Conservation (phyloP, 2,797 vertebrate species). For the Notamacropus eugenii region DNA sequence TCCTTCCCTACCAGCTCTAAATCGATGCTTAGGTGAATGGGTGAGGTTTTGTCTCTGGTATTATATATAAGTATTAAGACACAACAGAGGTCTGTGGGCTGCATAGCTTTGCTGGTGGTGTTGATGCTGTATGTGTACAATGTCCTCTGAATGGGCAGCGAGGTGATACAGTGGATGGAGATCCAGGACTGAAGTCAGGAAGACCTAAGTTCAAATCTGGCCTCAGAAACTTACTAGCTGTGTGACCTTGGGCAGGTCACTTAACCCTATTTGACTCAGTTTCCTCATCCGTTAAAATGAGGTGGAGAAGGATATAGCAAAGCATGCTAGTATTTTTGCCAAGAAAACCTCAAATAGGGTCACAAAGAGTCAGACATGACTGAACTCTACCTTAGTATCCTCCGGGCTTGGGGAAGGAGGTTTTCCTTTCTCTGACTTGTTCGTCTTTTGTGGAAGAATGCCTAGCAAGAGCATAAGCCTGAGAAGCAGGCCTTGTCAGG, state of each 20-base stretch:
- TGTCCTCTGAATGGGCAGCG: neutral
- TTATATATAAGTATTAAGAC: neutral
- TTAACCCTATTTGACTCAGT: neutral
- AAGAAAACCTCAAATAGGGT: neutral
- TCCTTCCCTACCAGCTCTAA: neutral
- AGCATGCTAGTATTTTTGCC: neutral
- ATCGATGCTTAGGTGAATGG: neutral
- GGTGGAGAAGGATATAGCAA: neutral
- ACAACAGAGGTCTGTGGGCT: neutral
- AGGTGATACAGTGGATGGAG: neutral
- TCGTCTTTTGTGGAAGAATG: neutral
- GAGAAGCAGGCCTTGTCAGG: neutral
- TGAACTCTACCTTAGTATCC: neutral
- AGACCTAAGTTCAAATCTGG: neutral
- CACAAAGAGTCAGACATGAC: neutral
- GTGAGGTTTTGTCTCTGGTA: neutral
- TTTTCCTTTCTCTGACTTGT: neutral
- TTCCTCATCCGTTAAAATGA: neutral
- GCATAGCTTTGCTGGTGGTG: neutral
- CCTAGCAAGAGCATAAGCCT: neutral
- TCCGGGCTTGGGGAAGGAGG: fast-evolving
- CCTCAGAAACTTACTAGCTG: neutral
- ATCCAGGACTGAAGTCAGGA: neutral
- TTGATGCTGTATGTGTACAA: neutral
- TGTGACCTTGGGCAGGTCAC: neutral